Percentiles rank a stretch among this genome's conserved stretches.
phyloP scores from a whole-genome alignment of 2,888 invertebrate genomes.

The Nomada fabriciana region DNA sequence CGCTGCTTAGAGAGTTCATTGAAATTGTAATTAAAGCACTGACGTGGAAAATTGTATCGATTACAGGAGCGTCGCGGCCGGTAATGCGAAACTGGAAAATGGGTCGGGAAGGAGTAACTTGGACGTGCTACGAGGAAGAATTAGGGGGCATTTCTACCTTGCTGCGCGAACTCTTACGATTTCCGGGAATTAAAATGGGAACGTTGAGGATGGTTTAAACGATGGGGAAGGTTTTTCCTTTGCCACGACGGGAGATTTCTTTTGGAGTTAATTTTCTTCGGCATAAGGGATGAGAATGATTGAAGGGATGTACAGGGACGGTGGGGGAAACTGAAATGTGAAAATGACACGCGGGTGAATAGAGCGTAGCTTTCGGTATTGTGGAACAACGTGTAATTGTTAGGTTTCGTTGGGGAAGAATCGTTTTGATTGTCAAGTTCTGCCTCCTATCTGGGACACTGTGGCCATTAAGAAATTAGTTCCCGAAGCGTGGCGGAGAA shows the following conservation, averaged over 20 bases:
- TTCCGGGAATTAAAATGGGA: background rate
- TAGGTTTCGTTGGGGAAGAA: background rate
- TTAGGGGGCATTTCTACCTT: background rate
- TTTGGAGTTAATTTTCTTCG: too few relatives aligned
- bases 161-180: background rate
- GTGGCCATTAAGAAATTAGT: background rate
- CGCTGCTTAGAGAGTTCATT: constrained; percentile 34
- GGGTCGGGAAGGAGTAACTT: background rate
- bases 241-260: too few relatives aligned
- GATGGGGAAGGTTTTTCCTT: too few relatives aligned
- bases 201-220: background rate
- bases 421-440: background rate
- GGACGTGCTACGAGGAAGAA: background rate
- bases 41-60: constrained; percentile 9
- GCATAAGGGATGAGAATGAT: background rate
- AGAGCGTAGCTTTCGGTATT: too few relatives aligned
- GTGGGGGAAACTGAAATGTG: too few relatives aligned
- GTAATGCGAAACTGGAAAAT: constrained; percentile 6
- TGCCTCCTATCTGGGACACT: too few relatives aligned
- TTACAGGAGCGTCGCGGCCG: background rate
- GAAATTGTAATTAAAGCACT: constrained; percentile 21
- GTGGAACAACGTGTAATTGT: too few relatives aligned
- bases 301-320: background rate
- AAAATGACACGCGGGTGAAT: too few relatives aligned
- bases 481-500: background rate